phyloP scores from a whole-genome alignment of 2,113 vertebrate genomes.

The Anser cygnoides region DNA sequence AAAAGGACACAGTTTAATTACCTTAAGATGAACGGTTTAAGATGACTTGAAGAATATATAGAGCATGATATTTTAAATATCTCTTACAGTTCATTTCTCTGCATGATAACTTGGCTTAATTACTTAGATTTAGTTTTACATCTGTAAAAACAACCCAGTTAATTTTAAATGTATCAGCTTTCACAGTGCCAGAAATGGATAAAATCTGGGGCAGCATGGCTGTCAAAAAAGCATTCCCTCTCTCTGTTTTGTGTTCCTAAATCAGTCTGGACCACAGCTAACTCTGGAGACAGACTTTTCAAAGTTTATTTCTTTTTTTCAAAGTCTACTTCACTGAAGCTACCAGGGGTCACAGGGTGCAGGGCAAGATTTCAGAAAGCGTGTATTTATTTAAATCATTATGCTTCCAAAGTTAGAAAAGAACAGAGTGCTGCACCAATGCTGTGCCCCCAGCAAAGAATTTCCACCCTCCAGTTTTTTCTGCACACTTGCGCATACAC shows the following conservation, averaged over 20 bases:
- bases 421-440: neutral
- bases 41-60: slow-evolving; percentile 34
- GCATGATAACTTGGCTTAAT: slow-evolving; percentile 38
- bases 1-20: slow-evolving; percentile 47
- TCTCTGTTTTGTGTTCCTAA: neutral
- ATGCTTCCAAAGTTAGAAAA: neutral
- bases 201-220: neutral
- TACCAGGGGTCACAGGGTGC: neutral
- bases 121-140: slow-evolving; percentile 39
- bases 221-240: neutral
- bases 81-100: slow-evolving; percentile 17
- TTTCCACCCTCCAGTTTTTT: neutral
- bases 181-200: neutral
- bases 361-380: neutral
- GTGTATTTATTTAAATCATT: neutral
- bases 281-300: neutral
- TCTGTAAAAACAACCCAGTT: neutral
- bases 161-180: slow-evolving; percentile 27
- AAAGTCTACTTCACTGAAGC: neutral
- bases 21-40: slow-evolving; percentile 20
- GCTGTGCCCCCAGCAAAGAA: neutral
- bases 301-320: neutral
- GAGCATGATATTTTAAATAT: slow-evolving; percentile 38
- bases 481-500: neutral
- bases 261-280: neutral